These are phyloP conservation scores for Acanthoscelides obtectus DNA, from an alignment of 2,888 invertebrate species.

Conservation along the genomic window DNA sequence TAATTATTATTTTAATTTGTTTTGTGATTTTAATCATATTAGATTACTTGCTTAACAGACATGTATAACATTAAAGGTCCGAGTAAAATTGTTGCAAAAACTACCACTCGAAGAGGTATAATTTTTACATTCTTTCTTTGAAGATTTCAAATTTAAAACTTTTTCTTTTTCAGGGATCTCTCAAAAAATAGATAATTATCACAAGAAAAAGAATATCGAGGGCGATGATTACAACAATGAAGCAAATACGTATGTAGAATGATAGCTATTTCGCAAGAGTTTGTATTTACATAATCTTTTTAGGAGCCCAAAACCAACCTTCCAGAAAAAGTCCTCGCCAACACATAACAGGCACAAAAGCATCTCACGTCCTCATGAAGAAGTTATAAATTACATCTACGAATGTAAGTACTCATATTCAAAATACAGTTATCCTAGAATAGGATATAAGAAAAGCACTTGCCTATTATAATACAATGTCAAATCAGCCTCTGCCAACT, in stretches of 20 bases:
- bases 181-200: slow-evolving; percentile 76
- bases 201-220: slow-evolving; percentile 62
- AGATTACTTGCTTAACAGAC: background rate
- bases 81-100: slow-evolving; percentile 84
- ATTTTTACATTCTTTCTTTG: background rate
- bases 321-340: slow-evolving; percentile 53
- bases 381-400: slow-evolving; percentile 79
- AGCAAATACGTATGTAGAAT: slow-evolving; percentile 55
- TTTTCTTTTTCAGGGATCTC: slow-evolving; percentile 57
- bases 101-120: slow-evolving; percentile 66
- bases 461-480: too few relatives aligned
- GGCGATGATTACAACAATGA: slow-evolving; percentile 62
- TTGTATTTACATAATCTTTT: slow-evolving; percentile 16
- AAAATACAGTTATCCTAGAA: too few relatives aligned
- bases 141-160: background rate
- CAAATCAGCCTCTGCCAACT: too few relatives aligned
- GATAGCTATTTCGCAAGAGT: slow-evolving; percentile 8
- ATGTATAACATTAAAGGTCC: slow-evolving; percentile 89
- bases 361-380: slow-evolving; percentile 77
- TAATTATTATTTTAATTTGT: background rate
- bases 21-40: background rate
- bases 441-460: too few relatives aligned
- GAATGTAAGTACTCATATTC: slow-evolving; percentile 80
- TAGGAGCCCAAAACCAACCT: slow-evolving; percentile 78
- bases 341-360: slow-evolving; percentile 56